These are phyloP conservation scores for Lasioglossum oenotherae DNA, from an alignment of 2,888 invertebrate species.

Conservation along the genomic window DNA sequence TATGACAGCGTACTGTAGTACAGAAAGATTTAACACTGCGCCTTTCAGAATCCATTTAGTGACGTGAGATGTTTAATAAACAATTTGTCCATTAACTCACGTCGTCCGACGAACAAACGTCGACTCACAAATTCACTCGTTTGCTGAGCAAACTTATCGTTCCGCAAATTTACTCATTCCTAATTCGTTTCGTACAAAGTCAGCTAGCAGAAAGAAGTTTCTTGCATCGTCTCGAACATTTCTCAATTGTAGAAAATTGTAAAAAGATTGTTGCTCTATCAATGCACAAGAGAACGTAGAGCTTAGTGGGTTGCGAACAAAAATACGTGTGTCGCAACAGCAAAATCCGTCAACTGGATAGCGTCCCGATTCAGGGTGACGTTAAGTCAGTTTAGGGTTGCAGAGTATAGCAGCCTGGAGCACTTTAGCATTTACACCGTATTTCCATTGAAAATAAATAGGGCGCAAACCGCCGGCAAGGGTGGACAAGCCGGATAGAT, in stretches of 20 bases:
- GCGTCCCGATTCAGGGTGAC: not conserved
- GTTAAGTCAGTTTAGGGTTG: not conserved
- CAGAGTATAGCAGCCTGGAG: not conserved
- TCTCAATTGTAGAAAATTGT: not conserved
- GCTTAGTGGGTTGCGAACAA: too few species aligned
- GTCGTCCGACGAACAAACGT: not conserved
- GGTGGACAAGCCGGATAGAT: not conserved
- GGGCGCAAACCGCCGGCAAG: not conserved
- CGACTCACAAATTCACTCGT: too few species aligned
- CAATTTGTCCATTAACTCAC: not conserved
- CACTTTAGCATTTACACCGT: constrained; percentile 3
- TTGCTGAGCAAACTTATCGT: not conserved
- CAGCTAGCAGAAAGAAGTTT: not conserved
- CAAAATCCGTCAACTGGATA: not conserved
- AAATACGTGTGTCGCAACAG: not conserved
- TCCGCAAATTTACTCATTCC: not conserved
- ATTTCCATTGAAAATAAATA: constrained; percentile 8
- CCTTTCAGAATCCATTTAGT: too few species aligned
- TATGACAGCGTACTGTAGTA: too few species aligned
- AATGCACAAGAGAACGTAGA: too few species aligned
- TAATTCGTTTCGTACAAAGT: not conserved
- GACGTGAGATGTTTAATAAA: not conserved
- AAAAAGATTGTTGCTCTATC: too few species aligned
- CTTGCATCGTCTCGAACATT: not conserved
- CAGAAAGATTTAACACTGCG: too few species aligned